A percentile compares a stretch with the other conserved stretches of the same genome.
phyloP scores from a whole-genome alignment of 2,888 invertebrate species.

The Cyclophora albipunctata region DNA sequence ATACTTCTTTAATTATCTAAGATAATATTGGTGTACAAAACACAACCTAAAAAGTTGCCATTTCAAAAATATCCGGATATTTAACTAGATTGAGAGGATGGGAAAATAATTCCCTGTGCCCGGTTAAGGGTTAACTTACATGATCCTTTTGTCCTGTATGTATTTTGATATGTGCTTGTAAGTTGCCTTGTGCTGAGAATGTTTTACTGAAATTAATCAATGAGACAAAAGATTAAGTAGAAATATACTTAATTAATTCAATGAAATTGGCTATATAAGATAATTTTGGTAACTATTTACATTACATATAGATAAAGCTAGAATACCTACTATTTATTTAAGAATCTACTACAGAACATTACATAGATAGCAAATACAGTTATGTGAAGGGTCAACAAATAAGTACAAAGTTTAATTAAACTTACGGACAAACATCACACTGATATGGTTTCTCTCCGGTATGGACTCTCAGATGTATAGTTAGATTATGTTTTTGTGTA shows the following conservation, averaged over 20 bases:
- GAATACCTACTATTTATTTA: background rate
- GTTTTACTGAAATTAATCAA: constrained; percentile 61
- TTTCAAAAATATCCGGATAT: too few species aligned
- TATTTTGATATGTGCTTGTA: constrained; percentile 78
- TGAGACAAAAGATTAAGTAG: constrained; percentile 1
- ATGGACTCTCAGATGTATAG: constrained; percentile 75
- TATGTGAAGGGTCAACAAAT: background rate
- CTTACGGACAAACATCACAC: constrained; percentile 76
- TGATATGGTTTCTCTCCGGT: constrained; percentile 78
- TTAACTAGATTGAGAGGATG: too few species aligned
- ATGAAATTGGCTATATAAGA: too few species aligned
- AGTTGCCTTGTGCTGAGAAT: constrained; percentile 77
- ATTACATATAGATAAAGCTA: background rate
- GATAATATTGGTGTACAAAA: too few species aligned
- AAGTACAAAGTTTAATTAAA: background rate
- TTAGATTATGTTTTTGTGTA: constrained; percentile 77
- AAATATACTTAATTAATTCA: too few species aligned
- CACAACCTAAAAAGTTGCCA: too few species aligned
- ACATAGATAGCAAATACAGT: background rate
- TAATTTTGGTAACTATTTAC: background rate
- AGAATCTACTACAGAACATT: background rate
- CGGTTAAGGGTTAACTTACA: constrained; percentile 33
- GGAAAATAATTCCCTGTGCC: too few species aligned
- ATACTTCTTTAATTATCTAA: too few species aligned
- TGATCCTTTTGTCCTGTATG: constrained; percentile 78